Conservation (phyloP, 2,113 vertebrate genomes). For the Calidris pugnax region DNA sequence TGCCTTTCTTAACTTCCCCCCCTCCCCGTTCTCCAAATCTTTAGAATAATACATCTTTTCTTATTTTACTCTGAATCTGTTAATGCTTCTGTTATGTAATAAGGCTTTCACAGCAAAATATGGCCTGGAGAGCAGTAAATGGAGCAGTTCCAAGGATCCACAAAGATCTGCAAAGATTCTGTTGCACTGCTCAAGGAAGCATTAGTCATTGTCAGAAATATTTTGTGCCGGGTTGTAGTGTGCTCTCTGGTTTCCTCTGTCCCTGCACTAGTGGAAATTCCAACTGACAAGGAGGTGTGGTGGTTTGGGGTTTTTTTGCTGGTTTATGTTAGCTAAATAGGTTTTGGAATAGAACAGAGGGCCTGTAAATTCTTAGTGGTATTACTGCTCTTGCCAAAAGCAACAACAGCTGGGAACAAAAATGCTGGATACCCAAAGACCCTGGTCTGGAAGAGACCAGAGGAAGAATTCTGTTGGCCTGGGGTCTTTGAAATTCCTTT, state of each 20-base stretch:
- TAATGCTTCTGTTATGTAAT: slow-evolving; percentile 6
- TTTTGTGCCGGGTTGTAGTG: not conserved
- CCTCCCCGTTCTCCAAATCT: not conserved
- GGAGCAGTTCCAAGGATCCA: not conserved
- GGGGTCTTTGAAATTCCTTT: not conserved
- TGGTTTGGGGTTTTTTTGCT: not conserved
- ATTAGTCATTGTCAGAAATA: slow-evolving; percentile 26
- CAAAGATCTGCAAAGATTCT: not conserved
- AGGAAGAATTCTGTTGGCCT: not conserved
- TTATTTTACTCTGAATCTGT: slow-evolving; percentile 19
- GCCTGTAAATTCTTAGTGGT: not conserved
- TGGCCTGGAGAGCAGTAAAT: not conserved
- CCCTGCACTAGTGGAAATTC: not conserved
- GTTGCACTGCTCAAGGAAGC: not conserved
- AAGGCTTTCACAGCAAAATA: slow-evolving; percentile 27
- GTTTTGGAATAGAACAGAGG: not conserved
- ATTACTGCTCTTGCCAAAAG: not conserved
- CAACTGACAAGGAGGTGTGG: not conserved
- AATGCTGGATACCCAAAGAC: not conserved
- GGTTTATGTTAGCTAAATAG: not conserved
- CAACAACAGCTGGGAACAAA: not conserved
- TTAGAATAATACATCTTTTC: slow-evolving; percentile 51
- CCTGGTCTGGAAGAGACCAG: not conserved
- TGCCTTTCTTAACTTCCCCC: slow-evolving; percentile 35
- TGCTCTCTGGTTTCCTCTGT: not conserved